Percentiles rank a stretch among this genome's conserved stretches.
Conservation (phyloP, 2,113 vertebrate species). For the Ahaetulla prasina region DNA sequence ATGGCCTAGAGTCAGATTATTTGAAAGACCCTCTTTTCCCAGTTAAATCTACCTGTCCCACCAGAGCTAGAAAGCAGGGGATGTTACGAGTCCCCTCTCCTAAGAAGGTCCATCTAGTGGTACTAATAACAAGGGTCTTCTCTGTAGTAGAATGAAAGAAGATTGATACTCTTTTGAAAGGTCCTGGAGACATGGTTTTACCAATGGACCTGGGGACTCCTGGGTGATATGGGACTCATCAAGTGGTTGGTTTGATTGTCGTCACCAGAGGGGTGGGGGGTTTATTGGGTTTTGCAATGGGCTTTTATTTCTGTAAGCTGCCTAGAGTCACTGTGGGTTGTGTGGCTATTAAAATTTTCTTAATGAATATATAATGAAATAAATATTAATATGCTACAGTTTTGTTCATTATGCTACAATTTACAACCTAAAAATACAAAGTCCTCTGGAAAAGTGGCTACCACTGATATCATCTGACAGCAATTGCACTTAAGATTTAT, state of each 20-base stretch:
- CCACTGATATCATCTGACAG: not conserved
- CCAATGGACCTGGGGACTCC: not conserved
- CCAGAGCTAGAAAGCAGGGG: not conserved
- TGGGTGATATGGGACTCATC: not conserved
- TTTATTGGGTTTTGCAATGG: not conserved
- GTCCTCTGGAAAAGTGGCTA: not conserved
- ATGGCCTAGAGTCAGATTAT: not conserved
- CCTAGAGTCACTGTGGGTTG: not conserved
- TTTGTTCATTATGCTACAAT: not conserved
- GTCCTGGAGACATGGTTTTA: not conserved
- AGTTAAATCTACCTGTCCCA: not conserved
- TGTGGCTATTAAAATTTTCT: not conserved
- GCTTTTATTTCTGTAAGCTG: not conserved
- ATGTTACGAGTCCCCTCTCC: not conserved
- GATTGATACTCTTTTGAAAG: not conserved
- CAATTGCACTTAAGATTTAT: not conserved
- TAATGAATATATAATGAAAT: not conserved
- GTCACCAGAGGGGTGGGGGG: not conserved
- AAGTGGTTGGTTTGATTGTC: not conserved
- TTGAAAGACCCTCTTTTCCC: not conserved
- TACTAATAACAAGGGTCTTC: not conserved
- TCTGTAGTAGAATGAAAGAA: not conserved
- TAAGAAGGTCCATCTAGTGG: not conserved
- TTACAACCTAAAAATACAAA: not conserved
- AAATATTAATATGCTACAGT: not conserved